Conservation (phyloP, 2,888 invertebrate species). For the Monoplex corrugatus region DNA sequence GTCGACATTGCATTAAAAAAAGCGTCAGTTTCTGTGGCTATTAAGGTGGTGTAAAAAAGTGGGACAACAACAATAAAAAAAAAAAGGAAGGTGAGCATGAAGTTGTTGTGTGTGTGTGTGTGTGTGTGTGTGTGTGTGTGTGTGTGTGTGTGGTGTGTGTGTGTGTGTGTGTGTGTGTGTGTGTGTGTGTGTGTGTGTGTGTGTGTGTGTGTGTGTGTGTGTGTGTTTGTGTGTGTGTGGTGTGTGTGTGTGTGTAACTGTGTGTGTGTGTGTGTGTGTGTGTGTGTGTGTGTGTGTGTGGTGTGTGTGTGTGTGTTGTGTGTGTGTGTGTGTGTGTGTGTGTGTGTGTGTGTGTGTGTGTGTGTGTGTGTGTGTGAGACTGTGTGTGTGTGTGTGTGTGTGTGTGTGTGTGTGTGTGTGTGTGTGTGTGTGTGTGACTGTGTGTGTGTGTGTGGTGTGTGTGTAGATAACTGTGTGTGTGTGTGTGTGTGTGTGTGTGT, state of each 20-base stretch:
- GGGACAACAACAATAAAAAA: too few species aligned
- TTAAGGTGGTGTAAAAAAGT: too few species aligned
- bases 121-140: too few species aligned
- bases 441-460: background rate
- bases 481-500: constrained; percentile 6
- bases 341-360: constrained; percentile 8
- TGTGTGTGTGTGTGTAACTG: background rate
- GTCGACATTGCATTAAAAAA: too few species aligned
- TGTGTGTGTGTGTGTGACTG: background rate
- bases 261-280: background rate
- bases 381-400: background rate
- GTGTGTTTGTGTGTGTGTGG: background rate
- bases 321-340: background rate
- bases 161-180: background rate
- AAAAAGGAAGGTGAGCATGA: too few species aligned
- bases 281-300: background rate
- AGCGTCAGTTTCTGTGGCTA: too few species aligned
- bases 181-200: background rate
- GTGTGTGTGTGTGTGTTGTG: too few species aligned
- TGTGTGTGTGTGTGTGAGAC: background rate
- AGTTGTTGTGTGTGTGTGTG: too few species aligned
- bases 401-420: background rate
- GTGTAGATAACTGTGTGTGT: too few species aligned
- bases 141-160: constrained; percentile 43
- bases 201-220: background rate